Conservation (phyloP, 2,888 invertebrate species). For the Bruchidius siliquastri region DNA sequence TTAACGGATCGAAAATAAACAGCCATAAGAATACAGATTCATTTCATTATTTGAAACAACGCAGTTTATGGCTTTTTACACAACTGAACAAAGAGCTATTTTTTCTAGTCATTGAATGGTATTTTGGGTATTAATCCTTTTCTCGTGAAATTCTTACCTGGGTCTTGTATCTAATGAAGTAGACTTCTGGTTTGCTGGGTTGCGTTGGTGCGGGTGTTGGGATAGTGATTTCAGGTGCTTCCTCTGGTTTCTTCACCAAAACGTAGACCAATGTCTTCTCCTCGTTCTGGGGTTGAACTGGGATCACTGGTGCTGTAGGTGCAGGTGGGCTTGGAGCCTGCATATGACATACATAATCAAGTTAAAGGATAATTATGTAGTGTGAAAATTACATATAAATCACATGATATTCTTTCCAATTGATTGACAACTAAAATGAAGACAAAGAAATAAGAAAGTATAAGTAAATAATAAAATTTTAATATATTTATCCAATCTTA, state of each 20-base stretch:
- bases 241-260: constrained; percentile 85
- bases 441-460: too few relatives aligned
- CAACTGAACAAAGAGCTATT: too few relatives aligned
- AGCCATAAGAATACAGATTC: too few relatives aligned
- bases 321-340: constrained; percentile 73
- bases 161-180: constrained; percentile 85
- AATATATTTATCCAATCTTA: too few relatives aligned
- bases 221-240: constrained; percentile 75
- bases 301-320: constrained; percentile 75
- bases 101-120: too few relatives aligned
- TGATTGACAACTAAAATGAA: too few relatives aligned
- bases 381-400: too few relatives aligned
- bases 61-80: too few relatives aligned
- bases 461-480: too few relatives aligned
- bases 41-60: too few relatives aligned
- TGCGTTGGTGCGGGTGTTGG: constrained; percentile 77
- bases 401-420: too few relatives aligned
- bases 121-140: background rate
- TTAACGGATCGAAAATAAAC: too few relatives aligned
- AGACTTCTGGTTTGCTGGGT: constrained; percentile 86
- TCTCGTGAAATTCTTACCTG: constrained; percentile 50
- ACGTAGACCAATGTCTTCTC: constrained; percentile 89
- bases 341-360: background rate
- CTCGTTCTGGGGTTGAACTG: constrained; percentile 77
- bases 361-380: background rate